Evolutionary conservation across 1,140 invertebrate species (phyloP), one percentile per base, ranked within the genome.

Genomic region (Leptonema lineaticorne): DNA sequence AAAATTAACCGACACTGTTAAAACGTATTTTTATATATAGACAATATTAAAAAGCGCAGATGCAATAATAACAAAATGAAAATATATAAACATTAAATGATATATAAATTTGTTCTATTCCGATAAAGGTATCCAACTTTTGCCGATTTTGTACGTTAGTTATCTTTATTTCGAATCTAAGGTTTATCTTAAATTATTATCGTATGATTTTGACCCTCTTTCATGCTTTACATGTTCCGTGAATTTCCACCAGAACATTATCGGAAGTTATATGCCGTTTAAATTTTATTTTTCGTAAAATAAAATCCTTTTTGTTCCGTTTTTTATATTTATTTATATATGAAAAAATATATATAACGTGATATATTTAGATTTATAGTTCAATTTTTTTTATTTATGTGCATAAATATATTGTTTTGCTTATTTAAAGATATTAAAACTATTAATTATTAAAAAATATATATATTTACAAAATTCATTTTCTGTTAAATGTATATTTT

Each of bases 161-260:
- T 62, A 62, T 62, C 59, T 62, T 62, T 62, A 62, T 62, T 62
- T 62, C 45, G 27, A 62, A 62, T 62, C 59, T 62, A 45, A 27
- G 45, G 37, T 37, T 37, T 41, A 62, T 62, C 59, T 41, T 33
- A 62, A 62, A 24, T 62, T 62, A 62, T 62, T 62, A 62, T 45
- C 30, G 59, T 62, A 45, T 62, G 59, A 45, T 62, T 58, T 41
- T 45, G 59, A 62, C 59, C 59, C 28, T 45, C 18, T 24, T 27
- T 16, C 57, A 53, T 6, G 57, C 57, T 9, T n/a, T 50, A 24
- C 24, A 50, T 50, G 11, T 11, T 8, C 24, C 50, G 50, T 26
- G 22, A 53, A 53, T 53, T 53, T 53, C 27, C 50, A 22, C n/a
- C n/a, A n/a, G n/a, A n/a, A 11, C 50, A 53, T 24, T 53, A 53